phyloP scores from a whole-genome alignment of 2,888 invertebrate genomes.

The Lepidochitona cinerea region DNA sequence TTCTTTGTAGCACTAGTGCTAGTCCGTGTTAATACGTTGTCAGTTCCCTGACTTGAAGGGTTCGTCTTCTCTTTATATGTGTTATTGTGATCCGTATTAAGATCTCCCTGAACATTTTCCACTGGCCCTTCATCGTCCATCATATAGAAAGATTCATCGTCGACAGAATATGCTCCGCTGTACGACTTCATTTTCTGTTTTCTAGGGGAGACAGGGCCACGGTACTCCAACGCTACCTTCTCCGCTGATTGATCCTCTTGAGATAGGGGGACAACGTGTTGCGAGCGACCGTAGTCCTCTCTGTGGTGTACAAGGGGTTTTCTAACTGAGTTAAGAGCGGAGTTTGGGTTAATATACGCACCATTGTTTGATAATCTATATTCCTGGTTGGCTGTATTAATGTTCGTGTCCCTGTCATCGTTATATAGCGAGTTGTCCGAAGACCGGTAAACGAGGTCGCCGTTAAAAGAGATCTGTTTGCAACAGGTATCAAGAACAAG shows the following conservation, averaged over 20 bases:
- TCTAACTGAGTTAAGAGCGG: neutral
- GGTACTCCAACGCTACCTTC: neutral
- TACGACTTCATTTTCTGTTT: neutral
- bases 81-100: neutral
- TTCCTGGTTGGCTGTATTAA: neutral
- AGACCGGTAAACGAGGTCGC: neutral
- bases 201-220: neutral
- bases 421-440: neutral
- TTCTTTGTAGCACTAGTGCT: constrained; percentile 32
- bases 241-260: no score
- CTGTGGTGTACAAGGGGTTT: constrained; percentile 2
- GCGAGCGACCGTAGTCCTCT: neutral
- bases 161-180: neutral
- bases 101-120: neutral
- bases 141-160: neutral
- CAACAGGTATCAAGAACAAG: neutral
- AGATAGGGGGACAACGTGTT: no score
- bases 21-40: constrained; percentile 3
- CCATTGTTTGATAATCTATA: neutral
- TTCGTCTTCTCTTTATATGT: neutral
- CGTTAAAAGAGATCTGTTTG: neutral
- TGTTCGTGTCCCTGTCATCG: neutral
- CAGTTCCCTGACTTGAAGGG: no score
- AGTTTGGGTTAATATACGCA: neutral
- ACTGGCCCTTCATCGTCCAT: neutral